These are phyloP conservation scores for Falcaria lacertinaria DNA, from an alignment of 2,888 invertebrate species.

Conservation along the genomic window DNA sequence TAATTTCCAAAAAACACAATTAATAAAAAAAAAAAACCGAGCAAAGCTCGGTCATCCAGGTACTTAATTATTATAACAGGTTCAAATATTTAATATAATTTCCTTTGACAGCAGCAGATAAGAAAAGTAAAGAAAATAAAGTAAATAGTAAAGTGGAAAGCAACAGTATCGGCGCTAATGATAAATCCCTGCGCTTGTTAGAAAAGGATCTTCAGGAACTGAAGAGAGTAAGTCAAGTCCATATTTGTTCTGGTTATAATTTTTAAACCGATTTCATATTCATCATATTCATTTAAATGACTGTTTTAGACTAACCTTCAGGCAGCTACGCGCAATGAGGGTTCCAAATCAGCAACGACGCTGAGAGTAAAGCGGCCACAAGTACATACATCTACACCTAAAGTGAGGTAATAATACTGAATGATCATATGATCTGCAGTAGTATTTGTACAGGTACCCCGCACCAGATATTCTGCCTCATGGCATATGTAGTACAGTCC, in stretches of 20 bases:
- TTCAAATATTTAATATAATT: neutral
- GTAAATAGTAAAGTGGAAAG: constrained; percentile 35
- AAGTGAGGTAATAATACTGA: constrained; percentile 40
- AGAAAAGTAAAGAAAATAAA: constrained; percentile 42
- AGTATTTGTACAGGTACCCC: too few relatives aligned
- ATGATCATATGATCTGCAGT: too few relatives aligned
- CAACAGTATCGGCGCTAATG: constrained; percentile 48
- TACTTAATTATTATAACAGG: neutral
- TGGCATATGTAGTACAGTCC: too few relatives aligned
- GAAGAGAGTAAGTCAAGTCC: constrained; percentile 58
- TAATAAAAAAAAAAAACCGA: too few relatives aligned
- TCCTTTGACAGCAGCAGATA: constrained; percentile 19
- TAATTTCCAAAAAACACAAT: too few relatives aligned
- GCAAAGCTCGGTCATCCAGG: neutral
- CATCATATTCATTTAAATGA: too few relatives aligned
- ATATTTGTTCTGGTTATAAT: constrained; percentile 4
- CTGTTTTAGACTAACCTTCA: constrained; percentile 63
- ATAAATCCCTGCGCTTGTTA: constrained; percentile 69
- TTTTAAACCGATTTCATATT: too few relatives aligned
- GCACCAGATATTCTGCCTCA: too few relatives aligned
- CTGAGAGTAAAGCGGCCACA: constrained; percentile 45
- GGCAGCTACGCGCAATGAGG: constrained; percentile 55
- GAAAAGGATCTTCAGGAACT: constrained; percentile 81
- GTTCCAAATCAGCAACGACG: constrained; percentile 35
- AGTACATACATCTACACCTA: constrained; percentile 63